These are phyloP conservation scores for Caenorhabditis briggsae DNA, from an alignment of 1,140 invertebrate species.

Conservation along the genomic window DNA sequence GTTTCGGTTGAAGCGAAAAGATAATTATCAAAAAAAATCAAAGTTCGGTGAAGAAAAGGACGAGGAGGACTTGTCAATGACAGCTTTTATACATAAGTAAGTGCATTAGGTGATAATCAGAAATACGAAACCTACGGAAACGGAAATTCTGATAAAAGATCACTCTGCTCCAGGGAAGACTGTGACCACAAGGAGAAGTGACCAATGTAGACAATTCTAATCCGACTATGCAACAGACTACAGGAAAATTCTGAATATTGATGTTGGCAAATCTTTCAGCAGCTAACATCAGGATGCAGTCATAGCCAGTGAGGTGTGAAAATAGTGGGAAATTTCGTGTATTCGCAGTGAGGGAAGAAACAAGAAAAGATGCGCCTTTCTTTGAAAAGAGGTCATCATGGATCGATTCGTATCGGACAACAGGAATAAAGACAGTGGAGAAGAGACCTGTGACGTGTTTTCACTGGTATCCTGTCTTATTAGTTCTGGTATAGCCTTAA, in stretches of 20 bases:
- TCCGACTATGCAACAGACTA: background rate
- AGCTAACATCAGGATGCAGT: background rate
- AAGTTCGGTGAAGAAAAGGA: background rate
- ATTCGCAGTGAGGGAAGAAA: conserved; percentile 29
- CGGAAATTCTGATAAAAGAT: conserved; percentile 22
- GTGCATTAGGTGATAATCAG: conserved; percentile 27
- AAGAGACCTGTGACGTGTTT: background rate
- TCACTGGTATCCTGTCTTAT: conserved; percentile 21
- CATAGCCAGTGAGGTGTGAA: background rate
- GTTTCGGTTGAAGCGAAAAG: background rate
- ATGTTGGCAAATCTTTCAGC: background rate
- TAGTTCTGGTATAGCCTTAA: conserved; percentile 11
- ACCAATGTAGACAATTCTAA: background rate
- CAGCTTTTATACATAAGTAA: conserved; percentile 32
- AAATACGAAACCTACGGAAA: conserved; percentile 14
- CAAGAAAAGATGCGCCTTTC: conserved; percentile 51
- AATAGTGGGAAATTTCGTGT: background rate
- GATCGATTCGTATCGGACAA: conserved; percentile 41
- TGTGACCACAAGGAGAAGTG: background rate
- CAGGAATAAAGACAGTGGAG: conserved; percentile 3
- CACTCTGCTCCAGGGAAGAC: background rate
- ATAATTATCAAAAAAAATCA: background rate
- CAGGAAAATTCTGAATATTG: background rate
- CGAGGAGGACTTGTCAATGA: conserved; percentile 17
- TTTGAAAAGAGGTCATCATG: conserved; percentile 54